These are phyloP conservation scores for Phyllotreta striolata DNA, from an alignment of 2,888 invertebrate genomes.

Conservation along the genomic window DNA sequence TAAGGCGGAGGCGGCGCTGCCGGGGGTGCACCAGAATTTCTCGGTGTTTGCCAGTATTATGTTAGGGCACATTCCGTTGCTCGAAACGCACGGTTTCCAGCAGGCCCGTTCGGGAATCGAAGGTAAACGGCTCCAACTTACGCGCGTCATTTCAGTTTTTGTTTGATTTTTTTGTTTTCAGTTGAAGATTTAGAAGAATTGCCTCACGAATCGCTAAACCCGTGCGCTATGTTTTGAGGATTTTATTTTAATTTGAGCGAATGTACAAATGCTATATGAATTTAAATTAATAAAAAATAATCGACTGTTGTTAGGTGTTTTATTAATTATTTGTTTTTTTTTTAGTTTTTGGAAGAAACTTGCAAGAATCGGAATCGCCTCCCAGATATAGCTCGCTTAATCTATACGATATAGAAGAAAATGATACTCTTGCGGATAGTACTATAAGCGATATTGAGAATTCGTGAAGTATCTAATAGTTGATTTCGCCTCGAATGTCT, in stretches of 20 bases:
- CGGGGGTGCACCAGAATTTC: slow-evolving; percentile 16
- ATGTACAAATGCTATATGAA: background rate
- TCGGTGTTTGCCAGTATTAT: slow-evolving; percentile 2
- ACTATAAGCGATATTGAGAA: background rate
- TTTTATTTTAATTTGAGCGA: slow-evolving; percentile 2
- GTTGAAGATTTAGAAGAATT: slow-evolving; percentile 7
- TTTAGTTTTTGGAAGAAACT: slow-evolving; percentile 4
- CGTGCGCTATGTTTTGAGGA: slow-evolving; percentile 5
- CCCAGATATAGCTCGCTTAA: slow-evolving; percentile 5
- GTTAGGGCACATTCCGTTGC: slow-evolving; percentile 19
- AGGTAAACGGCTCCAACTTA: background rate
- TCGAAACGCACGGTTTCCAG: slow-evolving; percentile 11
- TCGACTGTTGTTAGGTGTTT: background rate
- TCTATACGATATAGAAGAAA: background rate
- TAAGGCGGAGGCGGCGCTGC: slow-evolving; percentile 22
- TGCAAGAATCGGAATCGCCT: background rate
- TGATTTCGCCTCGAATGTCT: too few species aligned
- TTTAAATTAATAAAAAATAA: slow-evolving; percentile 3
- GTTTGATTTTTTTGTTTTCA: slow-evolving; percentile 6
- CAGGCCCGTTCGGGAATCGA: slow-evolving; percentile 1
- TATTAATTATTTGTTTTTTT: background rate
- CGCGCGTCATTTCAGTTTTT: background rate
- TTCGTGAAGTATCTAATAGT: background rate
- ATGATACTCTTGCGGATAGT: background rate
- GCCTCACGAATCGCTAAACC: background rate